Base-by-base conservation (phyloP, 2,797 vertebrate species). In the Trachops cirrhosus region DNA sequence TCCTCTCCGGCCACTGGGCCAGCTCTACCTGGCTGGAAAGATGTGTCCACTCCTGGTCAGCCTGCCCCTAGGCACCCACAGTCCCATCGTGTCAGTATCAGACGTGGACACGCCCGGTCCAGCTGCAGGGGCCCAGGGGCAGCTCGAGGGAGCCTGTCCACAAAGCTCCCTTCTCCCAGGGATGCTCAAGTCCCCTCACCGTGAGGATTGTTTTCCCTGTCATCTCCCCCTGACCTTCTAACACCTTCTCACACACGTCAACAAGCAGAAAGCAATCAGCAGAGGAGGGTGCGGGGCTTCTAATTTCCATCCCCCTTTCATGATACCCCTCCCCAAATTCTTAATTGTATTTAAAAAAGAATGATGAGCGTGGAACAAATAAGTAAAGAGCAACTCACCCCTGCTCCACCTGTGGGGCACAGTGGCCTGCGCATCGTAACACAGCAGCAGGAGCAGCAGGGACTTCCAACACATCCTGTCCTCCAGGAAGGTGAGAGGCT, bases 401-500 rank as follows among this genome's bases (percentile, higher is more conserved):
- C 98, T 97, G 92, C 92, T 98, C 98, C 98, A 99, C 97, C 97
- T 98, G 96, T 93, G 95, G 83, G 98, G 92, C 89, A 95, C 91
- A 48, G 98, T 97, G 59, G 97, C 98, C 93, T 98, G 97, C 52
- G 96, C 96, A 92, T 97, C 97, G 83, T 97, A 98, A 96, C 97
- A 98, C 86, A 99, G 93, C 85, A 99, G 96, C 96, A 99, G 97
- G 79, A 98, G 94, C 78, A 98, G 91, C 96, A 98, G 21, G 0
- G 83, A 96, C 96, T 98, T 98, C 98, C 98, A 98, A 32, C 78
- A 79, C 99, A 99, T 99, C 92, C 86, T 97, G 91, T 73, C 79
- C 62, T 98, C 97, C 96, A 46, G 73, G 89, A 93, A 85, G 89
- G 75, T 73, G 59, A 78, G 12, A 14, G 14, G 22, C 8, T 0